Conservation (phyloP, 2,113 vertebrate species). For the Solea senegalensis region DNA sequence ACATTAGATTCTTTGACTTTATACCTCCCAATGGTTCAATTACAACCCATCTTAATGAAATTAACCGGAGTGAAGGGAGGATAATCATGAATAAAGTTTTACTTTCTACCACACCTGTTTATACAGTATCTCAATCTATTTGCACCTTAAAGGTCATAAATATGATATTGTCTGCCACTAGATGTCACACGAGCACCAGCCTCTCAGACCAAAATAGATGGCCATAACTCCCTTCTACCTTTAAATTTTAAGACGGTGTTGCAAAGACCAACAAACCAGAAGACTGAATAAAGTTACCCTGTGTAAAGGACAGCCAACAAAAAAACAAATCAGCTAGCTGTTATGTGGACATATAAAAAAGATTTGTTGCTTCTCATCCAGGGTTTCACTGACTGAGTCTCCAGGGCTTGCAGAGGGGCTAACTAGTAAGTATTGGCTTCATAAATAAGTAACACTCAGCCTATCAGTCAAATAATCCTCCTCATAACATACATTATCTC, state of each 20-base stretch:
- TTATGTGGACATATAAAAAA: background rate
- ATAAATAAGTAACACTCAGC: too few relatives aligned
- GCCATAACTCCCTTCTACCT: background rate
- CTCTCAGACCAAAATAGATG: background rate
- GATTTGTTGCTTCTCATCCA: background rate
- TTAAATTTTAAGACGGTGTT: background rate
- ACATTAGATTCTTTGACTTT: conserved; percentile 53
- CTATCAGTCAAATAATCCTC: too few relatives aligned
- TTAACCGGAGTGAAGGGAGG: conserved; percentile 29
- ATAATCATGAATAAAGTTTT: conserved; percentile 44
- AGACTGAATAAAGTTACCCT: background rate
- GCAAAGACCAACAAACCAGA: background rate
- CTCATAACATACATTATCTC: too few relatives aligned
- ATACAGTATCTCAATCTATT: conserved; percentile 9
- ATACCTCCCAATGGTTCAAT: conserved; percentile 55
- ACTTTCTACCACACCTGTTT: conserved; percentile 49
- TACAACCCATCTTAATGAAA: conserved; percentile 56
- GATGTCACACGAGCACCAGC: background rate
- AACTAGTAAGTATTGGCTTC: too few relatives aligned
- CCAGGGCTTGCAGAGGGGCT: too few relatives aligned
- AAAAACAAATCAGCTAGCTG: background rate
- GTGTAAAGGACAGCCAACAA: background rate
- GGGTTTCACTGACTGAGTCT: background rate
- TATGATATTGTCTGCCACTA: background rate
- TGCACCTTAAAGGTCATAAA: conserved; percentile 11